phyloP scores from a whole-genome alignment of 2,888 invertebrate species.

The Sesia apiformis region DNA sequence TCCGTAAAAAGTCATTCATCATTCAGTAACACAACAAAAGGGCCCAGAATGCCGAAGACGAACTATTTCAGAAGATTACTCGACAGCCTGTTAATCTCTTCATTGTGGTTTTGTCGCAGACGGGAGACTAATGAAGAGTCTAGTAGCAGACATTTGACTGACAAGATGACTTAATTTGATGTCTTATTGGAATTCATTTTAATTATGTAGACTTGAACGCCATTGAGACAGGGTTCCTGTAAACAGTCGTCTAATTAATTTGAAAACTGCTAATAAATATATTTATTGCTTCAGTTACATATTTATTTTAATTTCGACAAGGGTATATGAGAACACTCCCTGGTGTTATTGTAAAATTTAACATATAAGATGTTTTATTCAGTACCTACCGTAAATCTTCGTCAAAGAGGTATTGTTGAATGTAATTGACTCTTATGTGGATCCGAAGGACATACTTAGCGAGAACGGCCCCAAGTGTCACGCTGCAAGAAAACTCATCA shows the following conservation, averaged over 20 bases:
- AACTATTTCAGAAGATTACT: neutral
- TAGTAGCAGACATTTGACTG: neutral
- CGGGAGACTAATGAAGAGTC: neutral
- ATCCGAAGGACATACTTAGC: constrained; percentile 30
- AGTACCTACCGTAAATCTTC: too few species aligned
- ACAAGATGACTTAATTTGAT: neutral
- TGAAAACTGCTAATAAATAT: too few species aligned
- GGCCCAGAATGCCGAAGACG: neutral
- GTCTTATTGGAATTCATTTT: neutral
- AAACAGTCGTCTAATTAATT: too few species aligned
- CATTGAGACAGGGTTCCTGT: too few species aligned
- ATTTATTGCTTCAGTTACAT: too few species aligned
- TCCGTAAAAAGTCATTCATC: constrained; percentile 34
- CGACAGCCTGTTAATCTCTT: neutral
- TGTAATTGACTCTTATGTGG: constrained; percentile 42
- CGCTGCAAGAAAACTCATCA: constrained; percentile 53
- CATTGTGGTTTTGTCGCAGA: neutral
- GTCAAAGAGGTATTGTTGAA: constrained; percentile 10
- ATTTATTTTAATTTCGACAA: too few species aligned
- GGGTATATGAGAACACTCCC: too few species aligned
- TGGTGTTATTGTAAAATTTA: too few species aligned
- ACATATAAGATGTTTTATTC: too few species aligned
- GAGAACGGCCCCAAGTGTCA: constrained; percentile 40
- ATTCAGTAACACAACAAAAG: constrained; percentile 17
- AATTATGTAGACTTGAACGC: neutral